These are phyloP conservation scores for Trachelus stipa DNA, from an alignment of 2,888 invertebrate genomes.

Conservation along the genomic window DNA sequence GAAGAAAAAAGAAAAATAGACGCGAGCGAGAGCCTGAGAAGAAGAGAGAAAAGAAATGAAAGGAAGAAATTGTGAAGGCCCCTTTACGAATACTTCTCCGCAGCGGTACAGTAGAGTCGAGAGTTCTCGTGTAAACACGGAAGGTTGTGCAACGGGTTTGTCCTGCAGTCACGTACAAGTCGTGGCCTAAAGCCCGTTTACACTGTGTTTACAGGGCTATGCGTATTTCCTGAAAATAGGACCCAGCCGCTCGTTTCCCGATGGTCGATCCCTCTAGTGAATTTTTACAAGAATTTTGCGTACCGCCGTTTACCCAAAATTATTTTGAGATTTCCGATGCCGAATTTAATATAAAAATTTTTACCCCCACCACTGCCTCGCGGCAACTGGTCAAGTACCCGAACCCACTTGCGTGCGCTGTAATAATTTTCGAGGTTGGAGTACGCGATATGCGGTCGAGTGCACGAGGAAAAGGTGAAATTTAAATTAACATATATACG, in stretches of 20 bases:
- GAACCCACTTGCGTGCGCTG: background rate
- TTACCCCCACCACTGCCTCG: background rate
- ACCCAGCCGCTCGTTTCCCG: background rate
- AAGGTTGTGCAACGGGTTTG: constrained; percentile 19
- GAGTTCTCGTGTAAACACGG: constrained; percentile 14
- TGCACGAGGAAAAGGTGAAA: background rate
- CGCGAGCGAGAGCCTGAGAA: background rate
- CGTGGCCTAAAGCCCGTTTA: background rate
- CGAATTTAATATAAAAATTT: background rate
- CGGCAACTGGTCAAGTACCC: background rate
- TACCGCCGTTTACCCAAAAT: background rate
- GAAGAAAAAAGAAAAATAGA: background rate
- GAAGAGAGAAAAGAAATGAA: background rate
- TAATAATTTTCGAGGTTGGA: background rate
- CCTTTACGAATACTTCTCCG: background rate
- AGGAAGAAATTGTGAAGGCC: background rate
- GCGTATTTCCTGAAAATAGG: background rate
- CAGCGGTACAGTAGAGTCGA: background rate
- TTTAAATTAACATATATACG: background rate
- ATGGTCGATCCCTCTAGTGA: background rate
- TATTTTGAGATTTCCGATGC: background rate
- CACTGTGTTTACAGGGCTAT: background rate
- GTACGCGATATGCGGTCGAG: background rate
- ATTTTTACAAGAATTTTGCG: background rate
- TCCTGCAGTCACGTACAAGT: constrained; percentile 16